Evolutionary conservation across 2,113 vertebrate genomes (phyloP), one percentile per base, ranked within the genome.

Genomic region (Callorhinus ursinus): DNA sequence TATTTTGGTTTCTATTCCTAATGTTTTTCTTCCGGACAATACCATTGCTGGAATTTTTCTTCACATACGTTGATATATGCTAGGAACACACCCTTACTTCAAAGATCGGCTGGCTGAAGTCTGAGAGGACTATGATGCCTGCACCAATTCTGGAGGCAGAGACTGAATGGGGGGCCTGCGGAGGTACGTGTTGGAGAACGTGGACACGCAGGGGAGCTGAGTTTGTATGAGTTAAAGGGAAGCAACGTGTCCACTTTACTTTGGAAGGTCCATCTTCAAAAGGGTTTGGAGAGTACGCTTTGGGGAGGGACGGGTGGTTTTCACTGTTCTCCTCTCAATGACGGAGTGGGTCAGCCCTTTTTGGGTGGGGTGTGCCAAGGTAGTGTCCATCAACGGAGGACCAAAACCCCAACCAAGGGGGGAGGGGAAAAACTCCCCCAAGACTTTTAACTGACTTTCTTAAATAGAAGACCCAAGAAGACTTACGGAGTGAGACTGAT

Each of bases 141-240:
- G n/a, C 18, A 55, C 19, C 28, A 11, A 14, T 16, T 51, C 18
- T 15, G 28, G 21, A 76, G 57, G 31, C 9, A 5, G 18, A 24
- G 67, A 13, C 46, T 1, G 49, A 15, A 9, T 19, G 42, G 24
- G 49, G 19, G 11, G 67, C 13, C 67, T 22, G 19, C 22, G 59
- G 18, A 46, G 65, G 74, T 1, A 11, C 31, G 15, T 1, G 24
- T 0, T 14, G 69, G 19, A 67, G 80, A 57, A 18, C 12, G 5
- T 0, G 2, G n/a, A 4, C 8, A 59, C 10, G 1, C 0, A 7
- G 13, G 67, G 6, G 57, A 65, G 71, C 36, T 7, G 1, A 28
- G 53, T 14, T 46, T 18, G 1, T 0, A 2, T 0, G 24, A 74
- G 14, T 24, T 15, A 19, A 46, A 49, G 31, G 77, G 39, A 36